Evolutionary conservation across 2,113 vertebrate genomes (phyloP).

Genomic region (Nothocercus julius): DNA sequence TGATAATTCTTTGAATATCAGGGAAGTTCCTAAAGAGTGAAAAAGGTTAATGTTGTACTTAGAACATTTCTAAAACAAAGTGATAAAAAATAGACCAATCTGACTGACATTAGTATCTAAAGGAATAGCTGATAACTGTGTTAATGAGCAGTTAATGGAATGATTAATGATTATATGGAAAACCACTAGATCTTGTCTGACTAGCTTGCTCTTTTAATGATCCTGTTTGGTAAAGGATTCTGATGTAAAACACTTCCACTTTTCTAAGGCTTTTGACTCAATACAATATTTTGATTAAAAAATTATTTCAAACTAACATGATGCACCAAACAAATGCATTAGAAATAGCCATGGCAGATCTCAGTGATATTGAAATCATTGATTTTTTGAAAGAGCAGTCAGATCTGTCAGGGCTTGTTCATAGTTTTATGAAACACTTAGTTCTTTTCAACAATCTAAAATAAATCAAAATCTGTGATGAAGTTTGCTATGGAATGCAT

Average conservation of each 20-base stretch:
- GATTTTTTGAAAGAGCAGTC: neutral
- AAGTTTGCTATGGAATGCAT: neutral
- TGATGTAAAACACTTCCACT: neutral
- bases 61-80: neutral
- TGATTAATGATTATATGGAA: constrained; percentile 36
- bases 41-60: neutral
- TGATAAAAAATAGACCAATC: neutral
- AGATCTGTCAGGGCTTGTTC: neutral
- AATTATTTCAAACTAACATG: neutral
- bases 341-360: constrained; percentile 30
- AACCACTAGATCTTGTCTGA: neutral
- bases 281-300: constrained; percentile 34
- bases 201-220: constrained; percentile 7
- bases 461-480: neutral
- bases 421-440: neutral
- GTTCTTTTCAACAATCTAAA: neutral
- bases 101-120: neutral
- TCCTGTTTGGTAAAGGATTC: neutral
- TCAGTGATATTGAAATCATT: neutral
- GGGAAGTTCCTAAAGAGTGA: neutral
- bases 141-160: constrained; percentile 32
- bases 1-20: neutral
- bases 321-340: neutral
- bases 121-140: neutral
- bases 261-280: neutral